Evolutionary conservation across 2,797 vertebrate genomes (phyloP), one percentile per base, ranked within the genome.

Genomic region (Halcyon leucocephala): DNA sequence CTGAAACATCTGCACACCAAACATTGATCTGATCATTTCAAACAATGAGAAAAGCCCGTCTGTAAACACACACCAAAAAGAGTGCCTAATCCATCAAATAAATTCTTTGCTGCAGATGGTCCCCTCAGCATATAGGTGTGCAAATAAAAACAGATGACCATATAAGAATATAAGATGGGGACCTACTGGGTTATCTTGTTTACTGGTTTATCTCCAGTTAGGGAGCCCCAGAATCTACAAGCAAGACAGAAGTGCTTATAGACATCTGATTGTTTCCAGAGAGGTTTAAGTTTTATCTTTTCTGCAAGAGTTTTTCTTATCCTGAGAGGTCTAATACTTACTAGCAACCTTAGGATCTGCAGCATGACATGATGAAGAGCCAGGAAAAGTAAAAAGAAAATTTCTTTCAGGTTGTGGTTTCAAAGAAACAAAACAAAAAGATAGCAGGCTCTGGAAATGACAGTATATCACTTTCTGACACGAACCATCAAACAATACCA

Each of bases 111-210:
- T 82, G 55, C 74, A 87, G 81, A 80, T 61, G 35, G 41, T 82
- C 46, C 44, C 37, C 44, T 39, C 83, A 62, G 48, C 22, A 70
- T 64, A 29, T 51, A 74, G 81, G 37, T 67, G 66, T 66, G 73
- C 55, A 94, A 84, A 94, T 55, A 90, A 58, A 90, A 95, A 70
- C 66, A 88, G 86, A 72, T 84, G 54, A 93, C 83, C 77, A 52
- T 28, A 52, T 51, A 94, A 86, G 44, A 29, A 82, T 13, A 74
- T 11, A 71, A 67, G n/a, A 84, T 31, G 14, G 49, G 86, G 69
- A 81, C 39, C 28, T 65, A 64, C 28, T 78, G 61, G 52, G 46
- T 72, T 69, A 48, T 58, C 66, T 86, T 70, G 8, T 55, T 46
- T 62, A 69, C 51, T 22, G n/a, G 52, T 72, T 93, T 79, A 79